Base-by-base conservation (phyloP, 2,113 vertebrate genomes). In the Echinops telfairi region DNA sequence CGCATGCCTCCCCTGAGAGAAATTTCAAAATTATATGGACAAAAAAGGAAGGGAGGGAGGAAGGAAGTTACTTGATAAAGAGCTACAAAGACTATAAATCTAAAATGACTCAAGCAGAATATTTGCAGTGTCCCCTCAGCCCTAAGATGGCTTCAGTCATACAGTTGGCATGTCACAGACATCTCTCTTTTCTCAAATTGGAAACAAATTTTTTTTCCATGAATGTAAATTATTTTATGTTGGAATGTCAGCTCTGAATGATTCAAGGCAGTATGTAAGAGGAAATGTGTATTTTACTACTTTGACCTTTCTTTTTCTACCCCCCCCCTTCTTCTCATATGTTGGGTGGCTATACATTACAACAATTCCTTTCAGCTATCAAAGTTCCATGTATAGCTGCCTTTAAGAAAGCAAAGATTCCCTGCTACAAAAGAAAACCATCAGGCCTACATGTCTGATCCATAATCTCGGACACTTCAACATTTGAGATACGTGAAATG, bases 341-440 rank as follows among this genome's bases (percentile, higher is more conserved):
- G 96, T 97, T 96, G 88, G 88, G 90, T 83, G 87, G 77, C 93
- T 96, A 95, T 33, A 80, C 31, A 73, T 95, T 95, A 81, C 77
- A 91, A 47, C 36, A 62, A 73, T 97, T 97, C 91, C 89, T 92
- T 92, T 97, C 94, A 92, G 78, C 71, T 81, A 92, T 62, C 86
- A 95, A 97, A 97, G 38, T 66, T 90, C 96, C 84, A 91, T 96
- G 97, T 97, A 83, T 92, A 96, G 70, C 92, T 96, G n/a, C 80
- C 38, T 91, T 93, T 93, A 62, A 83, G 95, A 97, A 97, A 94
- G 40, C 83, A 95, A 89, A 92, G 81, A 31, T 93, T 95, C 96
- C 66, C 75, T 83, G 85, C 87, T 88, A 81, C 22, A 90, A 58
- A 84, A 76, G 90, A 94, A 75, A 57, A 57, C 80, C 92, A 76